phyloP scores from a whole-genome alignment of 2,888 invertebrate genomes.

The Epirrhoe alternata region DNA sequence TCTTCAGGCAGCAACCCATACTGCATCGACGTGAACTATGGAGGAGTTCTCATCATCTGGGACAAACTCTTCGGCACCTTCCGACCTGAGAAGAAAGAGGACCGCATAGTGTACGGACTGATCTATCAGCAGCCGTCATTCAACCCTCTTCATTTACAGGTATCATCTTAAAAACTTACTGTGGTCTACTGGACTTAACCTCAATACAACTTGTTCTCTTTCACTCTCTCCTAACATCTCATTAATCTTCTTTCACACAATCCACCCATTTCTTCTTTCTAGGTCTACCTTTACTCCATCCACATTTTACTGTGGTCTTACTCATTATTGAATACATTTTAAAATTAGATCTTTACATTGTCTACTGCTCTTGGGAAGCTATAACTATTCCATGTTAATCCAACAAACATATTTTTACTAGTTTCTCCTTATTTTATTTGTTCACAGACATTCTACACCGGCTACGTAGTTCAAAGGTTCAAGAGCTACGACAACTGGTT shows the following conservation, averaged over 20 bases:
- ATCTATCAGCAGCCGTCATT: slow-evolving; percentile 90
- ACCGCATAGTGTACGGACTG: slow-evolving; percentile 91
- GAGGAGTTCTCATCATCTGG: slow-evolving; percentile 94
- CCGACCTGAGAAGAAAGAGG: slow-evolving; percentile 86
- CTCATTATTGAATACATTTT: too few species aligned
- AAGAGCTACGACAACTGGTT: slow-evolving; percentile 82
- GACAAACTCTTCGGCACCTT: slow-evolving; percentile 92
- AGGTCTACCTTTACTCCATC: too few species aligned
- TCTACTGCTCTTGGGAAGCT: too few species aligned
- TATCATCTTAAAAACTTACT: slow-evolving; percentile 59
- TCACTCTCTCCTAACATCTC: too few species aligned
- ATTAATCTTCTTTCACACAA: too few species aligned
- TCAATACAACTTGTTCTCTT: too few species aligned
- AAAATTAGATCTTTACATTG: too few species aligned
- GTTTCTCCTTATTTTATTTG: background rate
- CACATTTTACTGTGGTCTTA: too few species aligned
- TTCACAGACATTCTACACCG: slow-evolving; percentile 88
- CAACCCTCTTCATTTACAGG: slow-evolving; percentile 90
- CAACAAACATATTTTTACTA: too few species aligned
- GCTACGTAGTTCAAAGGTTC: slow-evolving; percentile 86
- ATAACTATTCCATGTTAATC: too few species aligned
- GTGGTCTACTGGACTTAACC: too few species aligned
- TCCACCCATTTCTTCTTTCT: too few species aligned
- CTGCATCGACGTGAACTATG: slow-evolving; percentile 95
- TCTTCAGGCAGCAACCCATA: slow-evolving; percentile 91